Conservation (phyloP, 2,113 vertebrate species). For the Naja naja region DNA sequence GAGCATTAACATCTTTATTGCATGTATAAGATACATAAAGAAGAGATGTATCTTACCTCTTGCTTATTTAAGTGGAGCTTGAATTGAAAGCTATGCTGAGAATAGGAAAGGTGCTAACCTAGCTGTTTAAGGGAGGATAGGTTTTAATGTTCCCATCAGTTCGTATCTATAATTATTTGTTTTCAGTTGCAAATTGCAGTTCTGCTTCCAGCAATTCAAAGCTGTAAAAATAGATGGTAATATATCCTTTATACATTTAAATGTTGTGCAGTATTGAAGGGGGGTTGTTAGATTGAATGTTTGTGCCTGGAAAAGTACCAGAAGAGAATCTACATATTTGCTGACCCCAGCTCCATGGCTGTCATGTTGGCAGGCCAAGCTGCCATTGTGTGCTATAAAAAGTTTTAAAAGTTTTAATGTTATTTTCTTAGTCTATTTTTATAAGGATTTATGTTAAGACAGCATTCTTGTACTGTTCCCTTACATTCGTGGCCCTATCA, state of each 20-base stretch:
- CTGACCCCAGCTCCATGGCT: background rate
- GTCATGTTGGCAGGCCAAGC: background rate
- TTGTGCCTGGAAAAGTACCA: background rate
- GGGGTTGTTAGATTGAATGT: background rate
- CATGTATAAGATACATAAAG: background rate
- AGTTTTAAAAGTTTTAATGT: background rate
- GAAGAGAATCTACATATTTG: background rate
- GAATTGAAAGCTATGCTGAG: background rate
- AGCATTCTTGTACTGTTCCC: background rate
- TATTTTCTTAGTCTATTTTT: background rate
- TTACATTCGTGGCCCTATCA: background rate
- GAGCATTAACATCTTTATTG: background rate
- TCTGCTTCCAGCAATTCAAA: background rate
- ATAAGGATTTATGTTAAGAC: background rate
- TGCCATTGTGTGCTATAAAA: background rate
- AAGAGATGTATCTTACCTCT: background rate
- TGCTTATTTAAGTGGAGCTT: background rate
- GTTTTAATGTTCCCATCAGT: background rate
- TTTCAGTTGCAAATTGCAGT: background rate
- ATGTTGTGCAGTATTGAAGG: background rate
- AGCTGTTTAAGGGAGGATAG: background rate
- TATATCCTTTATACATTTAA: background rate
- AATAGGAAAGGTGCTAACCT: background rate
- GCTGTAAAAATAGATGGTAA: background rate
- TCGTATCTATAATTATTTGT: background rate